Evolutionary conservation across 2,888 invertebrate genomes (phyloP), one percentile per base, ranked within the genome.

Genomic region (Pocota personata): DNA sequence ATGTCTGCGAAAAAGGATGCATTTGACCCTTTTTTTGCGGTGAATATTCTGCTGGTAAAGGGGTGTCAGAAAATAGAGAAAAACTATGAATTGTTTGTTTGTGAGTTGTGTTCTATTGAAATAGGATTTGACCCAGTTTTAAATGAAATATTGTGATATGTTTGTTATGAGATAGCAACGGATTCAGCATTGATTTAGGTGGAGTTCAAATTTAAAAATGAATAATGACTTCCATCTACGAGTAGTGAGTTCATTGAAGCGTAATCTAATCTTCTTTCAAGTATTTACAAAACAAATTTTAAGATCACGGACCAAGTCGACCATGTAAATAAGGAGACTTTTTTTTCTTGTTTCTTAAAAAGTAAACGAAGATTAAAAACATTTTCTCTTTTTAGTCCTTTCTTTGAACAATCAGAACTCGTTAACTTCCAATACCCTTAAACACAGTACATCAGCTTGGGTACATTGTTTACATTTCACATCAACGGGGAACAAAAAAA

Each of bases 381-480:
- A 46, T 24, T 67, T 60, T 52, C 48, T 32, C 12, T 14, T 19
- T n/a, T 40, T 24, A 14, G 27, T 50, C 60, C 32, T 58, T 58
- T 72, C 16, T 46, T 37, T 27, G 55, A n/a, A 57, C 55, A 30
- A 69, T 67, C 60, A 60, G 24, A 66, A 43, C 75, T 80, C 46
- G 67, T 62, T 62, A 69, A 40, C 69, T 62, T 69, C 46, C 43
- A 76, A 71, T 64, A 73, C 43, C 60, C 48, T 72, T 79, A 48
- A n/a, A 16, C n/a, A 57, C 46, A 62, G 69, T 32, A 69, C 60
- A 79, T 64, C 80, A 69, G 37, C 69, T 32, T 40, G 35, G 24
- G 50, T 21, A 72, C 52, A 60, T 37, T 78, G 82, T 78, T 78
- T 77, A 83, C 52, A 72, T 78, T 77, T 78, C 55, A 77, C 66